phyloP scores from a whole-genome alignment of 2,888 invertebrate genomes.

The Tineola bisselliella region DNA sequence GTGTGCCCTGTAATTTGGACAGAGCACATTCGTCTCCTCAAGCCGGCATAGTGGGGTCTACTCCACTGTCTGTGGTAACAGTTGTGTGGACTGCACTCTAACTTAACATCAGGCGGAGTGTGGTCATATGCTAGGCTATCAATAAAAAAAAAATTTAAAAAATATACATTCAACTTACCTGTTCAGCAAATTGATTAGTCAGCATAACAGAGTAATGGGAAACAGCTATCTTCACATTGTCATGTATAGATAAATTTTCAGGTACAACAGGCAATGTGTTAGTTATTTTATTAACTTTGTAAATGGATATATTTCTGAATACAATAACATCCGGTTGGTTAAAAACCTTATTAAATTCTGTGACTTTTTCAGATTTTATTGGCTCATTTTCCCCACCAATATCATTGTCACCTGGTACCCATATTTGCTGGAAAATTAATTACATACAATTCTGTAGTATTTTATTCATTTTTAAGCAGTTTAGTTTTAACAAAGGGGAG shows the following conservation, averaged over 20 bases:
- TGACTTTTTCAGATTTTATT: slow-evolving; percentile 73
- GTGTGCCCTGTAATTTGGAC: too few relatives aligned
- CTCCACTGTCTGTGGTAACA: too few relatives aligned
- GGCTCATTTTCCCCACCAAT: slow-evolving; percentile 92
- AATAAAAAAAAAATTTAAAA: neutral
- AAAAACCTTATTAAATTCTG: slow-evolving; percentile 79
- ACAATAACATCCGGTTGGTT: slow-evolving; percentile 72
- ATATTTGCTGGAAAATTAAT: slow-evolving; percentile 72
- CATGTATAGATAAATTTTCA: slow-evolving; percentile 34
- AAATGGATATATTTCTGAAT: slow-evolving; percentile 72
- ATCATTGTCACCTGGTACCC: slow-evolving; percentile 96
- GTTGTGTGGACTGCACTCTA: too few relatives aligned
- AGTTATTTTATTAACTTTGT: slow-evolving; percentile 78
- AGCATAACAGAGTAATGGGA: slow-evolving; percentile 73
- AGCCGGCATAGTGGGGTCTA: too few relatives aligned
- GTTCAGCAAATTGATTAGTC: neutral
- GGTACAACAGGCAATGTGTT: slow-evolving; percentile 67
- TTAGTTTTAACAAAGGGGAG: too few relatives aligned
- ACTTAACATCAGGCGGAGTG: too few relatives aligned
- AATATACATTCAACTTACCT: neutral
- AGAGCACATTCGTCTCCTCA: too few relatives aligned
- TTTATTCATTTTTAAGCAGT: too few relatives aligned
- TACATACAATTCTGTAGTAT: too few relatives aligned
- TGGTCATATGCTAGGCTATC: too few relatives aligned
- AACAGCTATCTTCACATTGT: slow-evolving; percentile 71